Base-by-base conservation (phyloP, 2,797 vertebrate species). In the Oryzias dopingdopingensis region DNA sequence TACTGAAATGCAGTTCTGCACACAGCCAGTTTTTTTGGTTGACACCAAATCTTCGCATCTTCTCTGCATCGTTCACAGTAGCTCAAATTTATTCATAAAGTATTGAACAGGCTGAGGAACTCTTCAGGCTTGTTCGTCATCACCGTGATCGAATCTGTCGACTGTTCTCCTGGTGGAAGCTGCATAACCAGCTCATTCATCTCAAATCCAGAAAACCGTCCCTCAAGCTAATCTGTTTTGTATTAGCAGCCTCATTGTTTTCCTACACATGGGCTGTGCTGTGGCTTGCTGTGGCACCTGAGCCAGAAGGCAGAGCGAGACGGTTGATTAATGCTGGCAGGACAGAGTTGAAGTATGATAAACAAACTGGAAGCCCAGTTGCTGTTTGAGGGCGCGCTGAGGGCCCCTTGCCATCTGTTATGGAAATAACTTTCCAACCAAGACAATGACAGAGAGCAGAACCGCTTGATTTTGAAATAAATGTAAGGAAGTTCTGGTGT, bases 371-470 rank as follows among this genome's bases (percentile, higher is more conserved):
- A 55, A 49, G 29, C 59, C 62, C 62, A 42, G 69, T 68, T 52
- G 69, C 62, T 76, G 69, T 58, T 61, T 4, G 52, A 52, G 41
- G 56, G 76, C 65, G 62, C 52, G 12, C 42, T 12, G 48, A 63
- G 55, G 47, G 52, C 50, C 59, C 75, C 57, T 48, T 29, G 71
- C 83, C 84, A 89, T 88, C 84, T 90, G 87, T 60, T 62, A 49
- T 67, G 69, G 76, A 67, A 63, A 75, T 70, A 65, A 70, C 50
- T 64, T 61, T 42, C 59, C 65, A 63, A 53, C 59, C n/a, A n/a
- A n/a, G 47, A 54, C 59, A 56, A 68, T 56, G 40, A 1, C n/a
- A 14, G 46, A 40, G 72, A 57, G n/a, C 50, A 43, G 15, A 64
- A 32, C 13, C 6, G 0, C 3, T 57, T 65, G 18, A 41, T 54